Percentiles rank a stretch among this genome's conserved stretches.
Conservation (phyloP, 1,140 invertebrate species). For the Brachionus calyciflorus region DNA sequence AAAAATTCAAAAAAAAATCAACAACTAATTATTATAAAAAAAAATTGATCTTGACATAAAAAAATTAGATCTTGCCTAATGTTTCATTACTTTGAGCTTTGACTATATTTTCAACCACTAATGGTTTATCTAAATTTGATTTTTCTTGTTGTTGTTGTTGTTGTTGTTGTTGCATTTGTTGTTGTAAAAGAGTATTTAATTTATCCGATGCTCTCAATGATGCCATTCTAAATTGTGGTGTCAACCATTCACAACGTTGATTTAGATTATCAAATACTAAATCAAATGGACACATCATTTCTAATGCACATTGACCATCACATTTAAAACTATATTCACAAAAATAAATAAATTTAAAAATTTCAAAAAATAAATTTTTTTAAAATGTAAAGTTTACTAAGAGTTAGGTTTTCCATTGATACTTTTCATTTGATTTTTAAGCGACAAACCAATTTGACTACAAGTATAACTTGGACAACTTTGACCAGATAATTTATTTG, state of each 20-base stretch:
- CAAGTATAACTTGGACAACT: constrained; percentile 22
- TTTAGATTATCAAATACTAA: constrained; percentile 45
- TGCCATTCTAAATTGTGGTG: constrained; percentile 33
- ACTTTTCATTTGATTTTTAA: constrained; percentile 42
- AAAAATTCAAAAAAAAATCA: too few species aligned
- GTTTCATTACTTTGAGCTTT: background rate
- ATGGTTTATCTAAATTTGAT: background rate
- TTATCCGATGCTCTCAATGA: background rate
- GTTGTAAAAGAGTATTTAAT: background rate
- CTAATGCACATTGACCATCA: constrained; percentile 45
- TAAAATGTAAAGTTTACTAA: background rate
- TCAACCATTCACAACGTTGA: constrained; percentile 46
- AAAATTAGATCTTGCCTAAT: background rate
- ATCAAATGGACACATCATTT: constrained; percentile 39
- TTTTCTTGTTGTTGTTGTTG: background rate
- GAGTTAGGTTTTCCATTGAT: constrained; percentile 7
- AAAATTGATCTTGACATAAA: background rate
- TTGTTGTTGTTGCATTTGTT: constrained; percentile 18
- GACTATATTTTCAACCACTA: constrained; percentile 4
- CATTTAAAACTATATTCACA: constrained; percentile 47
- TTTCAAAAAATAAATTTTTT: background rate
- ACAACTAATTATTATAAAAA: background rate
- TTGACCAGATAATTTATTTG: background rate
- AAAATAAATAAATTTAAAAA: constrained; percentile 1
- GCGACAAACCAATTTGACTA: constrained; percentile 3